Base-by-base conservation (phyloP, 2,113 vertebrate genomes). In the Brachyhypopomus occidentalis region DNA sequence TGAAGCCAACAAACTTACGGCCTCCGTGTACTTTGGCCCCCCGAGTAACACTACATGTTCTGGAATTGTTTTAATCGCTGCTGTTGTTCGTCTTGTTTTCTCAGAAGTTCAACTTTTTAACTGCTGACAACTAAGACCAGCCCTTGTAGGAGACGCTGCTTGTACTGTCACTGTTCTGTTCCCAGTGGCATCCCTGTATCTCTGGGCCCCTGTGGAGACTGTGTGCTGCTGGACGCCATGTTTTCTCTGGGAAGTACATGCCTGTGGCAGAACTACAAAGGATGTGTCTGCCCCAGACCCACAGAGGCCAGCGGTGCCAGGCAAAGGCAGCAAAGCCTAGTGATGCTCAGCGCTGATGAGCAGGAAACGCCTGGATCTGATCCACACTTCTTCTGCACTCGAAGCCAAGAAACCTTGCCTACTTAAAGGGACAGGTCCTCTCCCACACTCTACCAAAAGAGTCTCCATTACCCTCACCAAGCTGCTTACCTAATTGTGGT, bases 181-280 rank as follows among this genome's bases (percentile, higher is more conserved):
- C 59, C 77, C 77, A 72, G 70, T 83, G 84, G 74, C 78, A 72
- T 77, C 69, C 78, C 64, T 77, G 80, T 71, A 77, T 83, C 78
- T 77, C 63, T 75, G 78, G 55, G 64, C 84, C 75, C 83, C 78
- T 71, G 69, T 79, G 81, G 80, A 84, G 77, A 63, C 12, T 72
- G 64, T 84, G 66, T 78, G 55, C 59, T 48, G 69, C 30, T 48
- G 73, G 69, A 58, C 59, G 71, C 58, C 75, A 75, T 87, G 81
- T 84, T 88, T 87, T 85, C 77, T 78, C 77, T 78, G 79, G 78
- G 79, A 84, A 77, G 83, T 83, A 86, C 84, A 87, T 78, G 86
- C 67, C 79, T 80, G 38, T 74, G 83, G 79, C 75, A 56, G 80
- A 67, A 67, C 69, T 85, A 87, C 86, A 52, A 82, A 84, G 82